These are phyloP conservation scores for Phaetusa simplex DNA, from an alignment of 2,113 vertebrate species.

Conservation along the genomic window DNA sequence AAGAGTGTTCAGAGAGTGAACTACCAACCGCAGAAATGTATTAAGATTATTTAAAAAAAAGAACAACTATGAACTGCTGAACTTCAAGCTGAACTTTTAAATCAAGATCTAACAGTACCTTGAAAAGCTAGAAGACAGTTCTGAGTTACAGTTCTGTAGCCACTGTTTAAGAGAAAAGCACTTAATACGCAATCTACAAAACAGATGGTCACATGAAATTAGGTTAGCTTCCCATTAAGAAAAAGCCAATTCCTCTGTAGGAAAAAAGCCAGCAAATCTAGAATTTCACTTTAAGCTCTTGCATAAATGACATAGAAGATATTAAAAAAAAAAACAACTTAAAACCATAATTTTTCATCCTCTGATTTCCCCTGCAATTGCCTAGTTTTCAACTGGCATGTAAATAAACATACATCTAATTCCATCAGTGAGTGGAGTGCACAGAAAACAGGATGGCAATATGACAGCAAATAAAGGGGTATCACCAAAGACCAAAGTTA, in stretches of 20 bases:
- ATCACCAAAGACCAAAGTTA: background rate
- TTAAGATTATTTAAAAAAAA: background rate
- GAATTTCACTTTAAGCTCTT: background rate
- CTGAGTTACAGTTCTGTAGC: slow-evolving; percentile 1
- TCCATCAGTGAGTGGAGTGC: background rate
- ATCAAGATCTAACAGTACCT: background rate
- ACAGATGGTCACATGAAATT: slow-evolving; percentile 5
- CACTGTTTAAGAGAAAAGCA: slow-evolving; percentile 9
- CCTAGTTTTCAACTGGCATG: background rate
- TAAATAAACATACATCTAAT: background rate
- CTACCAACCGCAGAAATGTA: background rate
- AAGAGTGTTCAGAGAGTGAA: background rate
- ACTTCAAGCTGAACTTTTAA: background rate
- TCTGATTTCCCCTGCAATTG: background rate
- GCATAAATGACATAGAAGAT: background rate
- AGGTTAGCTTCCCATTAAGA: slow-evolving; percentile 16
- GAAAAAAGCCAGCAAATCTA: background rate
- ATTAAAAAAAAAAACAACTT: background rate
- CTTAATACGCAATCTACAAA: background rate
- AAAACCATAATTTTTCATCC: background rate
- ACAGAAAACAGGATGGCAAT: background rate
- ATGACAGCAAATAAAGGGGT: background rate
- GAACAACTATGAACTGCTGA: background rate
- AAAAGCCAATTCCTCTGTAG: background rate
- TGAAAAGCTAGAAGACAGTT: slow-evolving; percentile 16